These are phyloP conservation scores for Drosophila paulistorum DNA, from an alignment of 1,140 invertebrate genomes.

Conservation along the genomic window DNA sequence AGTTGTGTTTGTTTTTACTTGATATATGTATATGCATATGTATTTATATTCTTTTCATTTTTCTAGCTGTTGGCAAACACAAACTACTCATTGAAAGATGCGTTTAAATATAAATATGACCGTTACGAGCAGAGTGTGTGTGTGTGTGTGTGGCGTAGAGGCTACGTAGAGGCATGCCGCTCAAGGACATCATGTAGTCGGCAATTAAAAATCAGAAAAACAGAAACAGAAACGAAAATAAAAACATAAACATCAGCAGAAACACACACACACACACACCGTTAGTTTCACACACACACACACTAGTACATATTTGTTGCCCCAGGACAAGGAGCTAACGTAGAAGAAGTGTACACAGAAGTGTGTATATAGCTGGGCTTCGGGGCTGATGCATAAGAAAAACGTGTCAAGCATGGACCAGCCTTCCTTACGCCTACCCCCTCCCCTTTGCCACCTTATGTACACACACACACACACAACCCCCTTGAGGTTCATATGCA, in stretches of 20 bases:
- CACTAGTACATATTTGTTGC: neutral
- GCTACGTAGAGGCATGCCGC: neutral
- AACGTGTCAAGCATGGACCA: conserved; percentile 22
- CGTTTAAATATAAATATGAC: conserved; percentile 70
- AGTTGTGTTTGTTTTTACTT: neutral
- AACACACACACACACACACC: conserved; percentile 8
- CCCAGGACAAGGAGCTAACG: conserved; percentile 11
- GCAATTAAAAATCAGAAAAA: conserved; percentile 55
- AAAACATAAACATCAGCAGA: conserved; percentile 36
- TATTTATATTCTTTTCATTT: neutral
- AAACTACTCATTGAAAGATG: conserved; percentile 43
- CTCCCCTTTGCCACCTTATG: neutral
- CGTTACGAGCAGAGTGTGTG: neutral
- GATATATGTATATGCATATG: neutral
- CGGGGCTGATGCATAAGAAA: conserved; percentile 29
- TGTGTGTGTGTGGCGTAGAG: neutral
- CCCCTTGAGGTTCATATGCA: conserved; percentile 13
- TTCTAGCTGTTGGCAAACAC: conserved; percentile 28
- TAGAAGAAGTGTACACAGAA: neutral
- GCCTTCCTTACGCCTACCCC: neutral
- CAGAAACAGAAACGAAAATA: conserved; percentile 41
- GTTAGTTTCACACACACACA: neutral
- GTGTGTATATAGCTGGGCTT: neutral
- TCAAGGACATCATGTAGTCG: conserved; percentile 50
- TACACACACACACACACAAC: neutral